Evolutionary conservation across 1,140 invertebrate genomes (phyloP), one percentile per base, ranked within the genome.

Genomic region (Euura saliciscinereae): DNA sequence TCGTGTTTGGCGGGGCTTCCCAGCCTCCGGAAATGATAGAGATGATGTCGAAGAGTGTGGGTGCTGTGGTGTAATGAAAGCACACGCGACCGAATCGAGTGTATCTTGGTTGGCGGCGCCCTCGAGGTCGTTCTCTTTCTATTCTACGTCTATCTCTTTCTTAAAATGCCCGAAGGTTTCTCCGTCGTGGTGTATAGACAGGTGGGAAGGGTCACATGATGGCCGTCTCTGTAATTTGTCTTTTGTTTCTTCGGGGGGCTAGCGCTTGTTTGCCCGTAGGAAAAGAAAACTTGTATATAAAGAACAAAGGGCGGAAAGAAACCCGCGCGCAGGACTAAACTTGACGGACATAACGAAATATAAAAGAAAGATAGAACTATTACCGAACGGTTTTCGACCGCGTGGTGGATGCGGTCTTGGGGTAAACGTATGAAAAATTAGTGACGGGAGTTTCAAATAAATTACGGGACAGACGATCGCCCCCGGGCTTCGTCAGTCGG

Each of bases 171-270:
- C 51, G 51, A 59, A 13, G 68, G 71, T 70, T 70, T 71, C 59
- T 44, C 51, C 65, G 42, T 28, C 28, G 46, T 43, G 65, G 65
- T 67, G 44, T 72, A 69, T 78, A 77, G 80, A 81, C 84, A 85
- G 84, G 84, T 86, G 84, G 80, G 77, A 81, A 82, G 79, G 83
- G 78, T 85, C 84, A 73, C 83, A 81, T 80, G 79, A 77, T 82
- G 78, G 78, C 77, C 80, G 79, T 81, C 76, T 79, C 78, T 77
- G 84, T 85, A 85, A 86, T 86, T 86, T 85, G 84, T 86, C 85
- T 86, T 86, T 86, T 83, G 84, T 86, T 86, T 86, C 79, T 80
- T 76, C 76, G 8, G 72, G 75, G 69, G 72, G 71, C 45, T n/a
- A 11, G 51, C 71, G 69, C 72, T 68, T 71, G 72, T 67, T 71